Evolutionary conservation across 1,140 invertebrate genomes (phyloP).

Genomic region (Matsumurasca onukii): DNA sequence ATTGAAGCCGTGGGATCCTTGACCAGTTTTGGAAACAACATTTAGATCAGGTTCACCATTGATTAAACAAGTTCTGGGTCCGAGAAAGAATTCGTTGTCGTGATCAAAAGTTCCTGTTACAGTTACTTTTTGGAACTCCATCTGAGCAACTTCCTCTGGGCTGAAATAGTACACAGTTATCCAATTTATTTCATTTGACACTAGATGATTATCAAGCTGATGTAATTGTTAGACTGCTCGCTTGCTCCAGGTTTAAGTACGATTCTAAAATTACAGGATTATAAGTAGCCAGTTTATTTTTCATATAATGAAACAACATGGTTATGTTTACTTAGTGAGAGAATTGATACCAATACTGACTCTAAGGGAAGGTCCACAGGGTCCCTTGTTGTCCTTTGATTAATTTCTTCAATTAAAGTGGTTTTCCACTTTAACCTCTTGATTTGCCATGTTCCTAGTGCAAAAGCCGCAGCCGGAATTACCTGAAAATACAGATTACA

Average conservation of each 20-base stretch:
- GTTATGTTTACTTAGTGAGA: too few relatives aligned
- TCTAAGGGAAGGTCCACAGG: conserved; percentile 14
- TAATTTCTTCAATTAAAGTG: conserved; percentile 16
- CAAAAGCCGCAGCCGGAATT: conserved; percentile 17
- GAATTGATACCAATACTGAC: conserved; percentile 12
- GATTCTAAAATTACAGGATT: too few relatives aligned
- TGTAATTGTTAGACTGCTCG: too few relatives aligned
- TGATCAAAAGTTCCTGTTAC: conserved; percentile 10
- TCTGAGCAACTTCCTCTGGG: background rate
- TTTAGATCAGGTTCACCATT: background rate
- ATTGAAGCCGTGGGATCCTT: background rate
- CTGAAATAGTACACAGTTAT: too few relatives aligned
- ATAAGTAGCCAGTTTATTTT: too few relatives aligned
- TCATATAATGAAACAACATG: too few relatives aligned
- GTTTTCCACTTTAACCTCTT: conserved; percentile 27
- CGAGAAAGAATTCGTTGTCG: background rate
- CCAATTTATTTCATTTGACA: too few relatives aligned
- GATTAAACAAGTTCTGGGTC: background rate
- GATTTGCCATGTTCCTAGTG: conserved; percentile 22
- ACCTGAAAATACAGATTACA: background rate
- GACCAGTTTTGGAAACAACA: background rate
- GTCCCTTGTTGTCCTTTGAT: background rate
- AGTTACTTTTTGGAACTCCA: conserved; percentile 13
- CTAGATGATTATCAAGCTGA: too few relatives aligned
- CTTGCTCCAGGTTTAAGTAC: too few relatives aligned